Conservation (phyloP, 2,888 invertebrate genomes). For the Ceraclea dissimilis region DNA sequence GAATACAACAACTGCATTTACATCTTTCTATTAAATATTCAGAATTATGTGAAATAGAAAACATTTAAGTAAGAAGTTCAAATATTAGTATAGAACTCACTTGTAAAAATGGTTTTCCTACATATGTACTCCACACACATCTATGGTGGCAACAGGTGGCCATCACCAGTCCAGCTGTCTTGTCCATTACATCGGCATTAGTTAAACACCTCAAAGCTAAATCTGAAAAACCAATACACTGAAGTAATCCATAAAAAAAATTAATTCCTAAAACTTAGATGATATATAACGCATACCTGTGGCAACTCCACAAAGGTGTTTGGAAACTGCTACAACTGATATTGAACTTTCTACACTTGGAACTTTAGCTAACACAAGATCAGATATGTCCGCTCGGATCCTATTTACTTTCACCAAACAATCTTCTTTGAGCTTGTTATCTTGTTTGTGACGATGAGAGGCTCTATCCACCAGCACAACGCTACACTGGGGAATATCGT, state of each 20-base stretch:
- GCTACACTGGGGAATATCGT: conserved; percentile 40
- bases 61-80: no score
- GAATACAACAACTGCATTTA: no score
- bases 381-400: conserved; percentile 73
- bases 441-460: conserved; percentile 74
- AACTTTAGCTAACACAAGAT: conserved; percentile 58
- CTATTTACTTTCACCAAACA: conserved; percentile 45
- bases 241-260: no score
- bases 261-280: no score
- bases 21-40: background rate
- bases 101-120: conserved; percentile 56
- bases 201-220: conserved; percentile 63
- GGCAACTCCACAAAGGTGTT: conserved; percentile 85
- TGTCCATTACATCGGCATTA: conserved; percentile 34
- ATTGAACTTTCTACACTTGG: conserved; percentile 39
- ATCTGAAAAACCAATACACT: conserved; percentile 43
- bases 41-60: no score
- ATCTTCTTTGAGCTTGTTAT: conserved; percentile 49
- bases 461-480: conserved; percentile 74
- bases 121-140: conserved; percentile 64
- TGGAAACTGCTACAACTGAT: conserved; percentile 69
- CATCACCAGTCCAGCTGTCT: conserved; percentile 56
- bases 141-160: conserved; percentile 90
- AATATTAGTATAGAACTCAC: conserved; percentile 29
- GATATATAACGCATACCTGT: conserved; percentile 51